phyloP scores from a whole-genome alignment of 2,888 invertebrate species.

The Tortricodes alternella region DNA sequence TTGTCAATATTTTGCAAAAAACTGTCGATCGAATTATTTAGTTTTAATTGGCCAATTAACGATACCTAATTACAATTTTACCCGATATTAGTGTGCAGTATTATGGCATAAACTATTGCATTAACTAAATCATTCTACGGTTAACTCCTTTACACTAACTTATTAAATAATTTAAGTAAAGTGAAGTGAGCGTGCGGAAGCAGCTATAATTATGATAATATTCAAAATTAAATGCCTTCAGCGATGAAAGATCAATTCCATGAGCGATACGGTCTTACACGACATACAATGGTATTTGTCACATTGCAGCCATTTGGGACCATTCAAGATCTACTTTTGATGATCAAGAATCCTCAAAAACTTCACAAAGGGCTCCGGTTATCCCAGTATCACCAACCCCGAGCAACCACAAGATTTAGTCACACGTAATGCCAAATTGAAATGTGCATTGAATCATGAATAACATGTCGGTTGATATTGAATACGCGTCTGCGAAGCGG shows the following conservation, averaged over 20 bases:
- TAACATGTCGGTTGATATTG: constrained; percentile 28
- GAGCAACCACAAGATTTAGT: constrained; percentile 5
- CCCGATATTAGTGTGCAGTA: background rate
- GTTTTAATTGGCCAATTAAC: background rate
- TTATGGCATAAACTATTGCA: too few relatives aligned
- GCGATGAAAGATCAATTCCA: too few relatives aligned
- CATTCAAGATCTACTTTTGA: background rate
- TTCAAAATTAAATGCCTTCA: too few relatives aligned
- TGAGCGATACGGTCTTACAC: too few relatives aligned
- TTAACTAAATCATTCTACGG: too few relatives aligned
- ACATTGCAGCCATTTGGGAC: too few relatives aligned
- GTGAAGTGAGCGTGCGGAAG: too few relatives aligned
- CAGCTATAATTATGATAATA: too few relatives aligned
- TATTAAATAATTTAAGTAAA: too few relatives aligned
- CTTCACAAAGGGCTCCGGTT: background rate
- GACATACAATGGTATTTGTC: too few relatives aligned
- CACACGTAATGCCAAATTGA: constrained; percentile 27
- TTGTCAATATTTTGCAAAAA: constrained; percentile 2
- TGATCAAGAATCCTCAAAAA: background rate
- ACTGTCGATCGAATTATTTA: background rate
- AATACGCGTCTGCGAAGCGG: constrained; percentile 7
- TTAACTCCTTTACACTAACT: too few relatives aligned
- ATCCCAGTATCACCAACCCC: background rate
- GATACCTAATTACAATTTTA: background rate
- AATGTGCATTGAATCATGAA: constrained; percentile 27